Evolutionary conservation across 1,140 invertebrate genomes (phyloP).

Genomic region (Cydia strobilella): DNA sequence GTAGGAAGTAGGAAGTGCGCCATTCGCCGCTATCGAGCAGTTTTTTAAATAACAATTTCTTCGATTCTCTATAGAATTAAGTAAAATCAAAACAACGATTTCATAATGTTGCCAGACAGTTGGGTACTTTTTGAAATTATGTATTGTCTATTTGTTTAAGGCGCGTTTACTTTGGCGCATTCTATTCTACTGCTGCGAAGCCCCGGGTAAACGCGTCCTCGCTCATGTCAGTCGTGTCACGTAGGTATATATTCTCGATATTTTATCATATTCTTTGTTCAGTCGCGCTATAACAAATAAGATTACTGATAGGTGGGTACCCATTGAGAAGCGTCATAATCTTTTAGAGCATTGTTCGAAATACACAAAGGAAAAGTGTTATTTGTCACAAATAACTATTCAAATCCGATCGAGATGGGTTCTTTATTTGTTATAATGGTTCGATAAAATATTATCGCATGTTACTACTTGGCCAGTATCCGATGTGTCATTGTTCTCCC

Average conservation of each 20-base stretch:
- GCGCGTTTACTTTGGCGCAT: background rate
- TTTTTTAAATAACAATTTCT: too few relatives aligned
- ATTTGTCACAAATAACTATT: slow-evolving; percentile 8
- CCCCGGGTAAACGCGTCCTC: background rate
- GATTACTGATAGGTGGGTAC: background rate
- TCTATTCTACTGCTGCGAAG: background rate
- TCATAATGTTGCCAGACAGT: too few relatives aligned
- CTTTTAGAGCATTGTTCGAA: background rate
- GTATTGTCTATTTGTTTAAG: background rate
- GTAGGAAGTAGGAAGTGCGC: too few relatives aligned
- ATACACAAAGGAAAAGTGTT: slow-evolving; percentile 29
- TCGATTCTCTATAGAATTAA: too few relatives aligned
- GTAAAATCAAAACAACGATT: too few relatives aligned
- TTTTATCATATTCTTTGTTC: slow-evolving; percentile 9
- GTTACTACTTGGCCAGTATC: background rate
- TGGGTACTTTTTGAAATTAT: background rate
- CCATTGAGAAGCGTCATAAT: background rate
- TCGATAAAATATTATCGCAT: background rate
- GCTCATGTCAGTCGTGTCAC: background rate
- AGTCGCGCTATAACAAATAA: slow-evolving; percentile 13
- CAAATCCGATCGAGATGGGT: slow-evolving; percentile 36
- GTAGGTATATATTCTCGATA: background rate
- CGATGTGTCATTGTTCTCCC: slow-evolving; percentile 9
- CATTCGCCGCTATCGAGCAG: too few relatives aligned
- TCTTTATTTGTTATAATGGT: background rate